Evolutionary conservation across 2,888 invertebrate genomes (phyloP), one percentile per base, ranked within the genome.

Genomic region (Andrena bicolor): DNA sequence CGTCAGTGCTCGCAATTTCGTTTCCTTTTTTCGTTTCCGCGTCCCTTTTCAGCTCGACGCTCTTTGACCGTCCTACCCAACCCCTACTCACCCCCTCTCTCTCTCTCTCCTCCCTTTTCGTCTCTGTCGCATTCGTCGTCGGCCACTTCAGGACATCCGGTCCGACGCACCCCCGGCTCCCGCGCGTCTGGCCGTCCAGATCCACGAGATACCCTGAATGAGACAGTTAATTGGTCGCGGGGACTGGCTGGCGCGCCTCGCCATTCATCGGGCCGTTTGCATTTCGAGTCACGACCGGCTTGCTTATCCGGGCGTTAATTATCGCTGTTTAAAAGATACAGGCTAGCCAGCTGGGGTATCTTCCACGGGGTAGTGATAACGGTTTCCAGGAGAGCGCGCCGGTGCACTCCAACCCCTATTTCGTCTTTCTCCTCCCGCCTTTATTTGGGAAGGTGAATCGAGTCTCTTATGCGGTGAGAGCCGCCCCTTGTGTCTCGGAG

Each of bases 181-280:
- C 60, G 35, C 13, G 56, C 41, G 69, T 58, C 58, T 58, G 41
- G 41, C 32, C 58, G 35, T 75, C 32, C 49, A 68, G 80, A 80
- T 81, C 77, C 58, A 74, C 61, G 73, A 73, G 81, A 74, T 70
- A 81, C 61, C 56, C 32, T 70, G 76, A 83, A 83, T 73, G 82
- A 76, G 70, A 73, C 76, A 60, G 83, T 81, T 83, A 83, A 83
- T 81, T 83, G 83, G 73, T 83, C 70, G 73, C 61, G 69, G 68
- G 76, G 76, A 56, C 32, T 66, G 60, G 35, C 56, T 26, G 48
- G 28, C 35, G 35, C 13, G 73, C 30, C 35, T 20, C n/a, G 23
- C 48, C 48, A 60, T 80, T 76, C 70, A 70, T 73, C 35, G 20
- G 7, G 23, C 61, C 30, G 72, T 81, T 81, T 81, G 70, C 81